A percentile compares a stretch with the other conserved stretches of the same genome.
Evolutionary conservation across 2,888 invertebrate genomes (phyloP).

Genomic region (Chalcosyrphus nemorum): DNA sequence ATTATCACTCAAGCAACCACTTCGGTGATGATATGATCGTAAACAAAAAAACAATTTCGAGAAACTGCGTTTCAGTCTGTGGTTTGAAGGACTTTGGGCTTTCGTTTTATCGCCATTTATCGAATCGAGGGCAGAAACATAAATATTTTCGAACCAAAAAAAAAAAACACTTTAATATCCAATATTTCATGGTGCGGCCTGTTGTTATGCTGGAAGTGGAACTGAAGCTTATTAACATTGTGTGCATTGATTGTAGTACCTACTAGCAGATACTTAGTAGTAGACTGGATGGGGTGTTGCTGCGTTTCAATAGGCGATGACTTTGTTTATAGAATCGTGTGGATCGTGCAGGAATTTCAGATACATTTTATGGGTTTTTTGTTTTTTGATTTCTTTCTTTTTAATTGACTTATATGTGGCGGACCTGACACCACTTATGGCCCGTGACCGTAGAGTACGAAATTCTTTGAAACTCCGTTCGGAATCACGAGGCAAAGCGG

Average conservation of each 20-base stretch:
- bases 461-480: not conserved
- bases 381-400: constrained; percentile 12
- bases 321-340: constrained; percentile 44
- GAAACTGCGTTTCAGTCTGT: constrained; percentile 37
- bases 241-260: constrained; percentile 7
- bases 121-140: constrained; percentile 51
- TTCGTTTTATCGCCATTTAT: constrained; percentile 40
- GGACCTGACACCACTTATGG: constrained; percentile 39
- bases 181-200: constrained; percentile 20
- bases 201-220: constrained; percentile 32
- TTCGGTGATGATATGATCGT: constrained; percentile 51
- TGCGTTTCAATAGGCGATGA: constrained; percentile 25
- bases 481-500: not conserved
- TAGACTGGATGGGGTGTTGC: not conserved
- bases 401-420: constrained; percentile 46
- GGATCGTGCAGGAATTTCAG: constrained; percentile 31
- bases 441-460: constrained; percentile 25
- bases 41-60: constrained; percentile 22
- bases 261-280: not conserved
- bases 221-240: constrained; percentile 18
- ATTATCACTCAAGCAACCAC: constrained; percentile 57
- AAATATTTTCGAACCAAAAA: constrained; percentile 40
- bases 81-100: constrained; percentile 54
- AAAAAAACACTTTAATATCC: constrained; percentile 20
- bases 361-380: not conserved